Conservation (phyloP, 1,140 invertebrate genomes). For the Frieseomelitta varia region DNA sequence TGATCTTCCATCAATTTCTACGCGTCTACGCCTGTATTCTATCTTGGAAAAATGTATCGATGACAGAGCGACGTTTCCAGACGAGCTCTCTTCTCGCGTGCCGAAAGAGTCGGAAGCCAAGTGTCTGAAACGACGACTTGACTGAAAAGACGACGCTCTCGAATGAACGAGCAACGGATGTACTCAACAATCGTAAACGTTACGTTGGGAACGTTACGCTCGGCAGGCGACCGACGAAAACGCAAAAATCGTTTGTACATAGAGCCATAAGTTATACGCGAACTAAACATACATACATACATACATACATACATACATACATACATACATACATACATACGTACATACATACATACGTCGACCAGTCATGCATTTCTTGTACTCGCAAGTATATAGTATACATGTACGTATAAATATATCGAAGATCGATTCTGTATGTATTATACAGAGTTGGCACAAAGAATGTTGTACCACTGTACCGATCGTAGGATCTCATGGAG, state of each 20-base stretch:
- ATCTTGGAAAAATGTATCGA: neutral
- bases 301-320: too few relatives aligned
- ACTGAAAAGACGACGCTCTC: too few relatives aligned
- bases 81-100: too few relatives aligned
- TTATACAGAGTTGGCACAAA: slow-evolving; percentile 66
- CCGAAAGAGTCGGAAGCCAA: too few relatives aligned
- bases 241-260: slow-evolving; percentile 58
- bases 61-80: neutral
- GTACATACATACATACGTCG: too few relatives aligned
- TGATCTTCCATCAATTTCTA: slow-evolving; percentile 1
- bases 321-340: too few relatives aligned
- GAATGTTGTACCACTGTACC: slow-evolving; percentile 7
- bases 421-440: slow-evolving; percentile 52
- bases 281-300: too few relatives aligned
- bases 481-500: neutral
- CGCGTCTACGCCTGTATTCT: neutral
- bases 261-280: slow-evolving; percentile 45
- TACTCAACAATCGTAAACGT: neutral
- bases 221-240: slow-evolving; percentile 25
- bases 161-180: neutral
- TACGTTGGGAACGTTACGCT: neutral
- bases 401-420: slow-evolving; percentile 22
- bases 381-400: slow-evolving; percentile 21
- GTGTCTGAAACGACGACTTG: too few relatives aligned
- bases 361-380: slow-evolving; percentile 62